Evolutionary conservation across 2,888 invertebrate genomes (phyloP).

Genomic region (Drosophila formosana): DNA sequence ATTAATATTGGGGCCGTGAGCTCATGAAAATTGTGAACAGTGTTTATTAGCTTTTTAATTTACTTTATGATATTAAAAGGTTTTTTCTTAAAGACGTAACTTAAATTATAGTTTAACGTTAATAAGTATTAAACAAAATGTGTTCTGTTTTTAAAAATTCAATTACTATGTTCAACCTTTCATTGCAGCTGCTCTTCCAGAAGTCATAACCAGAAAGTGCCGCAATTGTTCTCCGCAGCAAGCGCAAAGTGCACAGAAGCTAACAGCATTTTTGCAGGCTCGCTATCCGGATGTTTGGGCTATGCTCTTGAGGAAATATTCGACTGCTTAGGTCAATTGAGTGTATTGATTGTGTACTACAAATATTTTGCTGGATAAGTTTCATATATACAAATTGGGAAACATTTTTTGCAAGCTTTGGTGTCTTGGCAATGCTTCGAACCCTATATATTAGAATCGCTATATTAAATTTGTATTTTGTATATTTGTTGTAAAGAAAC

Average conservation of each 20-base stretch:
- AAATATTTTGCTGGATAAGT: constrained; percentile 16
- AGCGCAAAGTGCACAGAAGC: constrained; percentile 85
- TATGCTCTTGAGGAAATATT: constrained; percentile 85
- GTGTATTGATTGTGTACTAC: constrained; percentile 5
- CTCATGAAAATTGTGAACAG: too few species aligned
- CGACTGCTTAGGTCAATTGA: constrained; percentile 58
- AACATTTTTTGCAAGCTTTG: constrained; percentile 14
- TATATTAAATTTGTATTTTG: constrained; percentile 34
- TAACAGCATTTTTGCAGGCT: constrained; percentile 86
- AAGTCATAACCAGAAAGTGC: constrained; percentile 87
- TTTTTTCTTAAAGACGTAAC: too few species aligned
- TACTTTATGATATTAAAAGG: too few species aligned
- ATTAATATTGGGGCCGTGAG: too few species aligned
- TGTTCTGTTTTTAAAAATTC: too few species aligned
- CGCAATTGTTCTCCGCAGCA: constrained; percentile 86
- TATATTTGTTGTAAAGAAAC: constrained; percentile 26
- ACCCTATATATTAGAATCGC: constrained; percentile 76
- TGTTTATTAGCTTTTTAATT: too few species aligned
- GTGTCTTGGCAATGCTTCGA: constrained; percentile 11
- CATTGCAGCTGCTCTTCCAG: constrained; percentile 84
- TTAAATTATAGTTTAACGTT: too few species aligned
- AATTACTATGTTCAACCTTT: not conserved
- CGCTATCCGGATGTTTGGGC: constrained; percentile 87
- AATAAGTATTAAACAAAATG: too few species aligned
- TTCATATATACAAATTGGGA: constrained; percentile 14